These are phyloP conservation scores for Cetoscarus ocellatus DNA, from an alignment of 2,797 vertebrate genomes.

Conservation along the genomic window DNA sequence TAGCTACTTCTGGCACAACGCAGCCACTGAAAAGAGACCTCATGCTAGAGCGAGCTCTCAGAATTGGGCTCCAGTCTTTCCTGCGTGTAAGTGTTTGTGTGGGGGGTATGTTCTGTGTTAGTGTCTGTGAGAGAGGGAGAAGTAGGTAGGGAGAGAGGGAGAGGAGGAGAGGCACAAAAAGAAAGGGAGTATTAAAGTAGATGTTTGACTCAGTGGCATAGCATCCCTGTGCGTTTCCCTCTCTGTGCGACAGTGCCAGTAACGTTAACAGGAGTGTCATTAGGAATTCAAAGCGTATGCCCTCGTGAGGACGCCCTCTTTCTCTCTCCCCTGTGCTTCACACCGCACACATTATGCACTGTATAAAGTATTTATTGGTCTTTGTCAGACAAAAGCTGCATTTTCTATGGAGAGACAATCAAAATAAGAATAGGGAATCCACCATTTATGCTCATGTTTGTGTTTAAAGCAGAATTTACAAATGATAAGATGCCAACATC, in stretches of 20 bases:
- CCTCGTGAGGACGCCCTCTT: conserved; percentile 84
- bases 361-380: conserved; percentile 90
- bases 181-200: conserved; percentile 67
- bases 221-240: conserved; percentile 71
- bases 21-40: conserved; percentile 84
- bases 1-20: conserved; percentile 82
- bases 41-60: conserved; percentile 81
- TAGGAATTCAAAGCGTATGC: conserved; percentile 89
- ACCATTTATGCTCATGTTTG: conserved; percentile 28
- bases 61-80: conserved; percentile 77
- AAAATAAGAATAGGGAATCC: conserved; percentile 68
- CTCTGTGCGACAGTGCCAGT: conserved; percentile 73
- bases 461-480: conserved; percentile 49
- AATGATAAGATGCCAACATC: conserved; percentile 42
- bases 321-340: conserved; percentile 83
- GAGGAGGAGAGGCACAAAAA: conserved; percentile 36
- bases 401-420: conserved; percentile 78
- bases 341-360: conserved; percentile 87
- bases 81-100: conserved; percentile 58
- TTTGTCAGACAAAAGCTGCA: conserved; percentile 82
- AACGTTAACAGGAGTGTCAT: conserved; percentile 87
- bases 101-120: conserved; percentile 46
- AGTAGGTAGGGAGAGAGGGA: conserved; percentile 56
- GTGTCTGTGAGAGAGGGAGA: conserved; percentile 41
- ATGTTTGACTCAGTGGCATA: conserved; percentile 68